Base-by-base conservation (phyloP, 2,888 invertebrate genomes). In the Hydrotaea cyrtoneurina region DNA sequence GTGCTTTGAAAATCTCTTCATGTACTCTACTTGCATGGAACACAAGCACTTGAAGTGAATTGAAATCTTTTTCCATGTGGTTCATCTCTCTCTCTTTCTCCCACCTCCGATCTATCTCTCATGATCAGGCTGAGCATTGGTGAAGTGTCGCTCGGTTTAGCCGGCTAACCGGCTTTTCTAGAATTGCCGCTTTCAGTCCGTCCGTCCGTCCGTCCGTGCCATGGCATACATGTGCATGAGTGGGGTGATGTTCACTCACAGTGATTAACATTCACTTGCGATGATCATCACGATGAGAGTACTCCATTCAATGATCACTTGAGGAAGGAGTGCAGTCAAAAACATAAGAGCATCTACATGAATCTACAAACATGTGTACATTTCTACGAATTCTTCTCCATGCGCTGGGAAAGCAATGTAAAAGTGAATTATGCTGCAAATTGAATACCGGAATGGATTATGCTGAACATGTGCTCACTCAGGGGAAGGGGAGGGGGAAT, bases 151-250 rank as follows among this genome's bases (percentile, higher is more conserved):
- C 17, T 69, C 11, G 21, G 39, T 36, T 74, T 72, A 78, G 81
- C 78, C 72, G 78, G 78, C 59, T 81, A 84, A 81, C 76, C 84
- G 84, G 81, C 81, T 81, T 84, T 84, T 78, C 73, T 81, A 76
- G 75, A 71, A 31, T 31, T 31, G 31, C 2, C 31, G 31, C 31
- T 4, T 31, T 31, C 31, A 31, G 31, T 31, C 31, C 31, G 31
- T 31, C 31, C 31, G 31, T 31, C 31, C 31, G 31, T 4, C 31
- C 46, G 19, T 39, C n/a, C 19, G 21, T n/a, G 17, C 31, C 31
- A 62, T 31, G n/a, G n/a, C 62, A 31, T n/a, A 62, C 62, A 23
- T 31, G 31, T 13, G 26, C 15, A 23, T 15, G 23, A 21, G 17
- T 55, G 21, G n/a, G 55, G 55, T 21, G 13, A 59, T 59, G 59